These are phyloP conservation scores for Pyxicephalus adspersus DNA, from an alignment of 2,113 vertebrate species.

Conservation along the genomic window DNA sequence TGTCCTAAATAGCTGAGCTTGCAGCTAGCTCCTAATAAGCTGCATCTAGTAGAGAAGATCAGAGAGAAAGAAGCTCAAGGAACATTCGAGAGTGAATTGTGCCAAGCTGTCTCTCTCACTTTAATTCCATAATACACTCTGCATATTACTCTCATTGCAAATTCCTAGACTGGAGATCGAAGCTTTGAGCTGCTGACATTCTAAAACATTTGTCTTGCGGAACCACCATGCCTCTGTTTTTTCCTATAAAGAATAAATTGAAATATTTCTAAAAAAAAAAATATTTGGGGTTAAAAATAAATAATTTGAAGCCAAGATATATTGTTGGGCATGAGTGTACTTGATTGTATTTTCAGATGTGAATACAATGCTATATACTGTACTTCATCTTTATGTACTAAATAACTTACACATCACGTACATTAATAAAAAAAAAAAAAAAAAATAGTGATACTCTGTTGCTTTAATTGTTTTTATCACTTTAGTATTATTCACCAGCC, in stretches of 20 bases:
- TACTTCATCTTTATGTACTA: too few species aligned
- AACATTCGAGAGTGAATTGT: conserved; percentile 57
- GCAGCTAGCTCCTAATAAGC: conserved; percentile 30
- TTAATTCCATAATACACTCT: conserved; percentile 62
- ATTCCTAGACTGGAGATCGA: conserved; percentile 69
- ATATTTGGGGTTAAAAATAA: too few species aligned
- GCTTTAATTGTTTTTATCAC: too few species aligned
- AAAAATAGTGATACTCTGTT: too few species aligned
- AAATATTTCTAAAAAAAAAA: too few species aligned
- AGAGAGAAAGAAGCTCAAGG: conserved; percentile 50
- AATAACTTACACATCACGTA: too few species aligned
- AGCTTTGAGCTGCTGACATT: conserved; percentile 70
- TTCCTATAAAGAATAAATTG: conserved; percentile 62
- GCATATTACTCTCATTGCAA: conserved; percentile 71
- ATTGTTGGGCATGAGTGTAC: too few species aligned
- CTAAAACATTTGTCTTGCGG: conserved; percentile 75
- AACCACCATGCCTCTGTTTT: conserved; percentile 58
- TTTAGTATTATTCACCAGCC: too few species aligned
- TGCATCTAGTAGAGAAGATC: conserved; percentile 34
- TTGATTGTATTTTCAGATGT: too few species aligned
- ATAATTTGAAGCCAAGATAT: too few species aligned
- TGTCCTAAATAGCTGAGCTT: conserved; percentile 59
- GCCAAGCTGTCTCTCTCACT: conserved; percentile 62
- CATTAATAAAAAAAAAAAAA: too few species aligned
- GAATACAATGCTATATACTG: too few species aligned